These are phyloP conservation scores for Pasiphila rectangulata DNA, from an alignment of 2,888 invertebrate species.

Conservation along the genomic window DNA sequence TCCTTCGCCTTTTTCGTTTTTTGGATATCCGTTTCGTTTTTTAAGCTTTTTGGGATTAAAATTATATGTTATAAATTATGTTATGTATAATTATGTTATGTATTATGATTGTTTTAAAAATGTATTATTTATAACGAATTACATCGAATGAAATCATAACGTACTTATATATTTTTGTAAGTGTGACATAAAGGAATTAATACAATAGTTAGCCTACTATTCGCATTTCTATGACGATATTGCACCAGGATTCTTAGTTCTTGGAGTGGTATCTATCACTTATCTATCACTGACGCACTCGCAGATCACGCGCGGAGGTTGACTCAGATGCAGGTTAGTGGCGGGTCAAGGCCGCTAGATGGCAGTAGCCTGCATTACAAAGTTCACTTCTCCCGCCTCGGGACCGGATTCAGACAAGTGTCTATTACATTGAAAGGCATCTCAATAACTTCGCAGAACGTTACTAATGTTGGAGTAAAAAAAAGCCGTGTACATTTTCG, in stretches of 20 bases:
- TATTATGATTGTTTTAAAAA: no score
- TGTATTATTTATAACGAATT: no score
- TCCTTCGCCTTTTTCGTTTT: slow-evolving; percentile 9
- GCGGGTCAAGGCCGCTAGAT: slow-evolving; percentile 52
- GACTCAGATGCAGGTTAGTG: slow-evolving; percentile 23
- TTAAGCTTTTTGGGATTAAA: no score
- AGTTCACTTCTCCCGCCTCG: slow-evolving; percentile 48
- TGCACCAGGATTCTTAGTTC: slow-evolving; percentile 12
- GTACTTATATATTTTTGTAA: no score
- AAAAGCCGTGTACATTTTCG: no score
- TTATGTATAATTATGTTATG: no score
- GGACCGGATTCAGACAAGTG: slow-evolving; percentile 31
- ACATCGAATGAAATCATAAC: no score
- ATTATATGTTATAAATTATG: no score
- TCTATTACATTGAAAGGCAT: slow-evolving; percentile 24
- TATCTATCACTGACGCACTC: slow-evolving; percentile 21
- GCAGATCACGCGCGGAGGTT: slow-evolving; percentile 17
- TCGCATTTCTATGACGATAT: slow-evolving; percentile 11
- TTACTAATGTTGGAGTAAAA: background rate
- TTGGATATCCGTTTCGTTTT: background rate
- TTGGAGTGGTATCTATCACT: background rate
- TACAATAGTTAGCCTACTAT: slow-evolving; percentile 13
- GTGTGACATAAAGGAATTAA: no score
- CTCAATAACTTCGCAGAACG: slow-evolving; percentile 9
- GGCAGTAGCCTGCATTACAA: slow-evolving; percentile 56